These are phyloP conservation scores for Callipepla squamata DNA, from an alignment of 2,113 vertebrate species.

Conservation along the genomic window DNA sequence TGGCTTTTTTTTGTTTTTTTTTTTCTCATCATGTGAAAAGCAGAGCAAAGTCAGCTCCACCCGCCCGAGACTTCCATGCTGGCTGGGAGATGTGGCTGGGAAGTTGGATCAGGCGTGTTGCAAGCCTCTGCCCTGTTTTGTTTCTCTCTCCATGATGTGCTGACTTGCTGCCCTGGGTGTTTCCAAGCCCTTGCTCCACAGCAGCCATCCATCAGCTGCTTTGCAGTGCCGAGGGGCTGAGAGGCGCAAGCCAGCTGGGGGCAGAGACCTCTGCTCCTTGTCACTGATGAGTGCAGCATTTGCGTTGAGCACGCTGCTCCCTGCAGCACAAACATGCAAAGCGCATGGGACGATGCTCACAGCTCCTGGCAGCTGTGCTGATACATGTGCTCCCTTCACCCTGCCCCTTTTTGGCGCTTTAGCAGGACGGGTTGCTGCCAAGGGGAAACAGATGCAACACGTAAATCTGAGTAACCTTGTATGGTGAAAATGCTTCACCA, in stretches of 20 bases:
- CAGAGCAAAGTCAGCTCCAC: not conserved
- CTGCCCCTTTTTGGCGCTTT: not conserved
- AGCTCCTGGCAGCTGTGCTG: not conserved
- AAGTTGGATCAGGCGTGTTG: not conserved
- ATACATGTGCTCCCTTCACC: not conserved
- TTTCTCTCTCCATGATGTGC: not conserved
- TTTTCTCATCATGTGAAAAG: not conserved
- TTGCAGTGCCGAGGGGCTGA: not conserved
- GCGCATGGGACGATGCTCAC: not conserved
- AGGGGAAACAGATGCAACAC: not conserved
- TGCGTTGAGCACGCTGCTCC: not conserved
- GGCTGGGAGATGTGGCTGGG: not conserved
- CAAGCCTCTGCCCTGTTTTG: not conserved
- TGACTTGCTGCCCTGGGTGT: not conserved
- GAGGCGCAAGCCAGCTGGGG: not conserved
- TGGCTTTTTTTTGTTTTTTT: not conserved
- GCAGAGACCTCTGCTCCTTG: not conserved
- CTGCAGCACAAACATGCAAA: not conserved
- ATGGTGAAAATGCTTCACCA: not conserved
- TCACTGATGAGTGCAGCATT: not conserved
- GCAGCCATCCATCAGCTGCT: not conserved
- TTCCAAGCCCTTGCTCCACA: not conserved
- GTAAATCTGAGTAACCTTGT: constrained; percentile 5
- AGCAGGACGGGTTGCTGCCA: not conserved
- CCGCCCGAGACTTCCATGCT: not conserved